These are phyloP conservation scores for Sarcophaga variegata DNA, from an alignment of 2,888 invertebrate species.

Conservation along the genomic window DNA sequence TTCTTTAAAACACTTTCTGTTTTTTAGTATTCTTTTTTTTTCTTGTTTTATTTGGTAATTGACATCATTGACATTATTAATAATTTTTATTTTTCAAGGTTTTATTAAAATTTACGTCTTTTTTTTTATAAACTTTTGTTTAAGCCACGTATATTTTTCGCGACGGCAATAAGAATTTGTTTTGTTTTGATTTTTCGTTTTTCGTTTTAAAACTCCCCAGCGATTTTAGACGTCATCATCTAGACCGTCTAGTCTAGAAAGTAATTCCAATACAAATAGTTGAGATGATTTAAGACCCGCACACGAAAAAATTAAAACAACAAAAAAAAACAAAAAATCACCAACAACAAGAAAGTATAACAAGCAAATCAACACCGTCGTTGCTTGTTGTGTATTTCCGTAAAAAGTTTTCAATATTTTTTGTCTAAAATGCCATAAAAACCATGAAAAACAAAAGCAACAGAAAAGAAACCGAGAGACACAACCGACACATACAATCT, in stretches of 20 bases:
- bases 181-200: background rate
- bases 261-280: constrained; percentile 39
- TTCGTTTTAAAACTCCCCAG: constrained; percentile 29
- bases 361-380: constrained; percentile 59
- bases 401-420: constrained; percentile 41
- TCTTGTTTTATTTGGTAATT: background rate
- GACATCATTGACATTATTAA: background rate
- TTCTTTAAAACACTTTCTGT: background rate
- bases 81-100: background rate
- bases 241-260: constrained; percentile 51
- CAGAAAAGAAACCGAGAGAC: constrained; percentile 13
- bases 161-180: constrained; percentile 49
- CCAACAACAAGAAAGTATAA: constrained; percentile 19
- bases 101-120: background rate
- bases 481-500: constrained; percentile 15
- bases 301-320: background rate
- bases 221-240: constrained; percentile 41
- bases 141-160: constrained; percentile 29
- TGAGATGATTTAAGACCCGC: background rate
- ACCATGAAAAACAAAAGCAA: constrained; percentile 20
- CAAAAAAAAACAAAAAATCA: background rate
- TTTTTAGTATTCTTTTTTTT: background rate
- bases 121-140: constrained; percentile 5
- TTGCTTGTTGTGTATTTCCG: constrained; percentile 28
- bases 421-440: background rate